A percentile compares a stretch with the other conserved stretches of the same genome.
Evolutionary conservation across 1,140 invertebrate species (phyloP).

Genomic region (Solen grandis): DNA sequence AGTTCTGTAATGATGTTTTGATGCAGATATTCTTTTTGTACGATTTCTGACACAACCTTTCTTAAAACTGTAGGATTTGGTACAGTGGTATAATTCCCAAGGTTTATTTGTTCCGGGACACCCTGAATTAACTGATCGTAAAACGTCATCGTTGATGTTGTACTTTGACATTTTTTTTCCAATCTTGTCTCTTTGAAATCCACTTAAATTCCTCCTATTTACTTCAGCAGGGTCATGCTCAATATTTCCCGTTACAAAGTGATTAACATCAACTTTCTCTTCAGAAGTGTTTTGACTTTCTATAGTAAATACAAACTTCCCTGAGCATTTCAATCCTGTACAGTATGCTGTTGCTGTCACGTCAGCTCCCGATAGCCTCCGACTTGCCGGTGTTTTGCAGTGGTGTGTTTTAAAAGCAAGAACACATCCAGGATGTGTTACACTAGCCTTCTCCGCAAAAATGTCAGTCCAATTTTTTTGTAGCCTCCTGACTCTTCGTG

Average conservation of each 20-base stretch:
- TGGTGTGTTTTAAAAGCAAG: not conserved
- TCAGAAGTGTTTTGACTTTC: no score
- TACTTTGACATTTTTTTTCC: not conserved
- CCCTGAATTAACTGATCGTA: not conserved
- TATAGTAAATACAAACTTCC: no score
- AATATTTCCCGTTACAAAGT: not conserved
- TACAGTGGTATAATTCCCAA: not conserved
- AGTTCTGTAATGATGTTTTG: constrained; percentile 11
- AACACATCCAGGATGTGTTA: constrained; percentile 5
- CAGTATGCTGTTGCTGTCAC: not conserved
- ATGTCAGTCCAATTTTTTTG: no score
- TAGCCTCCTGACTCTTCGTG: no score
- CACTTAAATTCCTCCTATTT: constrained; percentile 15
- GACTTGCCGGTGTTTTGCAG: not conserved
- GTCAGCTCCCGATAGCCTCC: not conserved
- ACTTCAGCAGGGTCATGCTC: not conserved
- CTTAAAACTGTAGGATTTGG: constrained; percentile 14
- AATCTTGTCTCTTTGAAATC: not conserved
- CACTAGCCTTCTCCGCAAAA: no score
- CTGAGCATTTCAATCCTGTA: not conserved
- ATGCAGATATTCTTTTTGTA: constrained; percentile 8
- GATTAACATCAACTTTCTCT: not conserved
- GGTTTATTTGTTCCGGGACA: not conserved
- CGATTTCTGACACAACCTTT: constrained; percentile 9
- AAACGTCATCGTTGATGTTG: not conserved